Evolutionary conservation across 2,888 invertebrate species (phyloP).

Genomic region (Syrista parreyssii): DNA sequence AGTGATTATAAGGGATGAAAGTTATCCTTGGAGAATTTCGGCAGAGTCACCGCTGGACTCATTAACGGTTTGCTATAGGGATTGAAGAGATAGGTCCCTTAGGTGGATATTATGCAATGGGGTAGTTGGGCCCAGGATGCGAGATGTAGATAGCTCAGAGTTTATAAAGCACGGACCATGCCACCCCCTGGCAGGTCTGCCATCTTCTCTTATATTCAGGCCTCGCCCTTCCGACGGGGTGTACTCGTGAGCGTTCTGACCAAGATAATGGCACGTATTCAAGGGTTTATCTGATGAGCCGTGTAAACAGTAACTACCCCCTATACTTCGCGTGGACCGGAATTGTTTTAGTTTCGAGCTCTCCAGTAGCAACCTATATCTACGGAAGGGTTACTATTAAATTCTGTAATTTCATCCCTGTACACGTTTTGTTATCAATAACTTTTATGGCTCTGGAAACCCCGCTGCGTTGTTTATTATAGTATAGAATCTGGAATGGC

Average conservation of each 20-base stretch:
- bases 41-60: conserved; percentile 10
- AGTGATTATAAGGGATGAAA: not conserved
- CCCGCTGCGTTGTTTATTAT: too few species aligned
- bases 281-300: conserved; percentile 1
- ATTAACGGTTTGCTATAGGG: conserved; percentile 9
- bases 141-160: conserved; percentile 4
- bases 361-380: too few species aligned
- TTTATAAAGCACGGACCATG: not conserved
- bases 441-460: too few species aligned
- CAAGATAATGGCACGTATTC: conserved; percentile 5
- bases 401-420: too few species aligned
- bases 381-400: too few species aligned
- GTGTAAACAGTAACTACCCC: not conserved
- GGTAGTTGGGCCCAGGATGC: not conserved
- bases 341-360: too few species aligned
- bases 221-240: not conserved
- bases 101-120: not conserved
- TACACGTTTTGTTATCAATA: too few species aligned
- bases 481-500: too few species aligned
- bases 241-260: not conserved
- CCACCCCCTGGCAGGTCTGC: too few species aligned
- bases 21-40: conserved; percentile 14
- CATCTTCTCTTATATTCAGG: not conserved
- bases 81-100: too few species aligned
- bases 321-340: too few species aligned